Base-by-base conservation (phyloP, 2,113 vertebrate species). In the Oxygymnocypris stewartii region DNA sequence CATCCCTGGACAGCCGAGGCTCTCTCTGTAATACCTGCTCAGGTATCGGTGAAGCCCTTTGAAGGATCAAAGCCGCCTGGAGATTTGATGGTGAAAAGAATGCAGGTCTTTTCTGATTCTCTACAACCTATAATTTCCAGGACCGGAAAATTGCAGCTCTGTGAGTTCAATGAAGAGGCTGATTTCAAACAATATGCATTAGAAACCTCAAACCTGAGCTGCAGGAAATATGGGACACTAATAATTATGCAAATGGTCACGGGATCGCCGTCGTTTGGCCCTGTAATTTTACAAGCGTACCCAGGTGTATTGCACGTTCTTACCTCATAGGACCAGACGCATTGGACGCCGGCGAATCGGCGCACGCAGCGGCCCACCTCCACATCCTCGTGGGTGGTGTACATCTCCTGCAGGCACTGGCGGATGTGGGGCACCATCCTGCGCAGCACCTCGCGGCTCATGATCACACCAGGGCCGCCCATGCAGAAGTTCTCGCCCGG, bases 401-500 rank as follows among this genome's bases (percentile, higher is more conserved):
- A 97, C 97, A 97, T 97, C 93, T 97, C 96, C 90, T 87, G 94
- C 35, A 98, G 94, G 88, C 97, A 98, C 93, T 96, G 95, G 47
- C 95, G 91, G 89, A 97, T 96, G 90, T 97, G 96, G 12, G 97
- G 97, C 57, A 96, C 97, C 97, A 98, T 96, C 87, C 96, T 94
- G 69, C 92, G 92, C 25, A 98, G 95, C 81, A 97, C 96, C 87
- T 97, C 97, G 0, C 96, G 93, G 91, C 96, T 97, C 93, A 98
- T 97, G 92, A 98, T 97, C 93, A 98, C 96, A 28, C 97, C 97
- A 0, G 97, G 97, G 1, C 97, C 97, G 44, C 97, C 97, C 97
- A 98, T 98, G 91, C 97, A 98, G 92, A 98, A 98, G 90, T 97
- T 98, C 89, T 97, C 96, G 16, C 97, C 97, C 4, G 97, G 96